Conservation (phyloP, 2,113 vertebrate genomes). For the Uria aalge region DNA sequence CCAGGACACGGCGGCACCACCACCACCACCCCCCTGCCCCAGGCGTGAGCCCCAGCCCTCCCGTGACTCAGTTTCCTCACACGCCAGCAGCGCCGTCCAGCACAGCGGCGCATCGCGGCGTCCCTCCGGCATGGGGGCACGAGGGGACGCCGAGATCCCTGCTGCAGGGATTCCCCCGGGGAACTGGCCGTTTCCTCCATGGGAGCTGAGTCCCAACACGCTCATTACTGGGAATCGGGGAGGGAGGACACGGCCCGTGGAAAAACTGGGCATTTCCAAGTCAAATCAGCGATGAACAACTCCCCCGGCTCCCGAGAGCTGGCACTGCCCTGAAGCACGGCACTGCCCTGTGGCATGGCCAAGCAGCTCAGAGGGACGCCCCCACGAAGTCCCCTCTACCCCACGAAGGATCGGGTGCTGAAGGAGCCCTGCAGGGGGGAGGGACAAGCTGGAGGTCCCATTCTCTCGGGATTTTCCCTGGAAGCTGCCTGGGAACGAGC, state of each 20-base stretch:
- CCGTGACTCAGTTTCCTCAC: background rate
- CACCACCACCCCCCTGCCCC: background rate
- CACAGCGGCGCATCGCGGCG: rapidly evolving
- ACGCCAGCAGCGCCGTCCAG: rapidly evolving
- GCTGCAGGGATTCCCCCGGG: background rate
- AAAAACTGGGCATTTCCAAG: background rate
- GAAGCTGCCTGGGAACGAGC: background rate
- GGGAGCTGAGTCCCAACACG: background rate
- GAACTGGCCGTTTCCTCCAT: background rate
- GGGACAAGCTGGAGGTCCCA: background rate
- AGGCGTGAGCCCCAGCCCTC: background rate
- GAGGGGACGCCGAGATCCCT: rapidly evolving
- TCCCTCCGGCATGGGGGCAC: background rate
- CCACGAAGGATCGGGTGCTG: rapidly evolving
- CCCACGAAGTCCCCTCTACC: background rate
- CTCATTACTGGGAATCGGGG: background rate
- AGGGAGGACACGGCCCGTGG: background rate
- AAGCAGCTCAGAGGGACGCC: background rate
- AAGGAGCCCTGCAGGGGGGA: background rate
- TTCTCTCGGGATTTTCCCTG: background rate
- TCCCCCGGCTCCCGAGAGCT: background rate
- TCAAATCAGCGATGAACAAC: background rate
- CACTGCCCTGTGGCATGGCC: background rate
- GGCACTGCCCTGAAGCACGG: background rate
- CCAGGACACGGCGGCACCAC: background rate